phyloP scores from a whole-genome alignment of 2,888 invertebrate genomes.

The Calliopum simillimum region DNA sequence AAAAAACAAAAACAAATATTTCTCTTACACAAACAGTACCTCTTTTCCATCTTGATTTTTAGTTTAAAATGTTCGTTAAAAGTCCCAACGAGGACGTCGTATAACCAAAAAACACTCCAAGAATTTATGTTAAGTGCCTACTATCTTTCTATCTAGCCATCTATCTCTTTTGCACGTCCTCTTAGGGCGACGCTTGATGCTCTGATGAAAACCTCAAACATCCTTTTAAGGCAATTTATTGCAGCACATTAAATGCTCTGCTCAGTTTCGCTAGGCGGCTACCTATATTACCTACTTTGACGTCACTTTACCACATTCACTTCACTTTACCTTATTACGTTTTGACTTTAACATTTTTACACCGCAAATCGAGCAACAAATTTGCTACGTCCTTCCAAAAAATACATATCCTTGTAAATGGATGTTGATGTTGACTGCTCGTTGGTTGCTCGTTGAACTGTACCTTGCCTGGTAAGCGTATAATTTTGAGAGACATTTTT shows the following conservation, averaged over 20 bases:
- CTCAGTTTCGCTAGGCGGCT: neutral
- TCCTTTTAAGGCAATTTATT: slow-evolving; percentile 16
- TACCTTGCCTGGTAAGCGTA: slow-evolving; percentile 19
- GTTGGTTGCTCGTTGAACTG: slow-evolving; percentile 24
- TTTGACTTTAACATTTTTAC: neutral
- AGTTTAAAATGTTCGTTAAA: too few species aligned
- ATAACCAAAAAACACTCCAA: too few species aligned
- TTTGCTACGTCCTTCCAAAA: neutral
- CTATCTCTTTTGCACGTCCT: too few species aligned
- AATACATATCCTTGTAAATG: too few species aligned
- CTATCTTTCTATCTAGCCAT: neutral
- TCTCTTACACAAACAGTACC: too few species aligned
- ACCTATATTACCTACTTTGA: too few species aligned
- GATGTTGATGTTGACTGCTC: slow-evolving; percentile 1
- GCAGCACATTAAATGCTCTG: slow-evolving; percentile 22
- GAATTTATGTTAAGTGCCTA: neutral
- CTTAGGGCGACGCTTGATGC: too few species aligned
- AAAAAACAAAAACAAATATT: neutral
- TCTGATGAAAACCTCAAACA: slow-evolving; percentile 1
- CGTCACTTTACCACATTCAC: too few species aligned
- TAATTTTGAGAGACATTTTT: slow-evolving; percentile 15
- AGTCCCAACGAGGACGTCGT: too few species aligned
- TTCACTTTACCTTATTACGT: too few species aligned
- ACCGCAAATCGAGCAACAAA: slow-evolving; percentile 27
- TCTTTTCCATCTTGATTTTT: too few species aligned